phyloP scores from a whole-genome alignment of 53 echinoderm and acorn worm species.

The Luidia sarsii region DNA sequence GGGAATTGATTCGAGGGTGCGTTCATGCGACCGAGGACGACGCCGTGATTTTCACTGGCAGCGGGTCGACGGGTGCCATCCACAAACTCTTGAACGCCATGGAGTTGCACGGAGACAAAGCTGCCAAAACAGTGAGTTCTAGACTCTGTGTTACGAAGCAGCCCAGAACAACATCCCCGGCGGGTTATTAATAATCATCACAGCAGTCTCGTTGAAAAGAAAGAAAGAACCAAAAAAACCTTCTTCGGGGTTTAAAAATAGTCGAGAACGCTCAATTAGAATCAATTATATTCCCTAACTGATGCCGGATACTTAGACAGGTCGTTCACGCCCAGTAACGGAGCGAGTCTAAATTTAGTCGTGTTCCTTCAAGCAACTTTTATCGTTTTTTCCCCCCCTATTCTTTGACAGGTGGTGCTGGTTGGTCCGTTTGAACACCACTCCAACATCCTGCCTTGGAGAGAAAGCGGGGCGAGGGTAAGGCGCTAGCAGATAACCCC shows the following conservation, averaged over 20 bases:
- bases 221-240: background rate
- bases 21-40: slow-evolving; percentile 89
- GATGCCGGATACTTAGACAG: slow-evolving; percentile 28
- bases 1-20: slow-evolving; percentile 79
- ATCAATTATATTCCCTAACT: slow-evolving; percentile 10
- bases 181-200: slow-evolving; percentile 10
- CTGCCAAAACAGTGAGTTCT: slow-evolving; percentile 72
- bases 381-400: background rate
- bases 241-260: background rate
- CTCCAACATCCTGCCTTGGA: slow-evolving; percentile 98
- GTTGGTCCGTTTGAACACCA: slow-evolving; percentile 99
- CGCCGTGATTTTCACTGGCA: slow-evolving; percentile 92
- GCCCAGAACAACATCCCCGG: slow-evolving; percentile 11
- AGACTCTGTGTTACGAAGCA: background rate
- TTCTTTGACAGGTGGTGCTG: slow-evolving; percentile 74
- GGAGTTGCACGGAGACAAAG: slow-evolving; percentile 76
- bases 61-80: slow-evolving; percentile 94
- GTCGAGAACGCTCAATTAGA: background rate
- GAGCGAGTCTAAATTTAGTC: slow-evolving; percentile 37
- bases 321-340: slow-evolving; percentile 32
- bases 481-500: slow-evolving; percentile 2
- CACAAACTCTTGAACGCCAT: slow-evolving; percentile 86
- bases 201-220: background rate
- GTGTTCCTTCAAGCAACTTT: background rate
- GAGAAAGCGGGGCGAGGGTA: slow-evolving; percentile 92